Percentiles rank a stretch among this genome's conserved stretches.
These are phyloP conservation scores for Tryphoninae sp. DNA, from an alignment of 2,888 invertebrate species.

Conservation along the genomic window DNA sequence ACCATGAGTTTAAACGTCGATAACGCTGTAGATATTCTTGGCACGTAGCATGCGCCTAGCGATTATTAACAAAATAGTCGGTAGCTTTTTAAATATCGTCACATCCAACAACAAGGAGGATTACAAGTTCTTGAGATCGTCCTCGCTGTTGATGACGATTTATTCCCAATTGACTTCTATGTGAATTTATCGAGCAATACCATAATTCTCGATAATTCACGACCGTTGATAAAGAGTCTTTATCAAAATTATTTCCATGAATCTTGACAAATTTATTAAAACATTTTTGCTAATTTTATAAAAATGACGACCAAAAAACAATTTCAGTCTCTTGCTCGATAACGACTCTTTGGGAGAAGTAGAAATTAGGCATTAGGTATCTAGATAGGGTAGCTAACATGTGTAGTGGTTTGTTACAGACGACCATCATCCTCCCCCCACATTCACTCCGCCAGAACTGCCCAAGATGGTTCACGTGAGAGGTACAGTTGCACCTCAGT, in stretches of 20 bases:
- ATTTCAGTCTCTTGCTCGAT: conserved; percentile 31
- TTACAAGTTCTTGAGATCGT: neutral
- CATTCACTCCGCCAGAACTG: conserved; percentile 99
- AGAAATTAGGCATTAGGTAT: conserved; percentile 73
- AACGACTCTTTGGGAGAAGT: conserved; percentile 31
- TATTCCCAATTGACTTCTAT: conserved; percentile 37
- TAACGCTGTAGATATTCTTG: conserved; percentile 33
- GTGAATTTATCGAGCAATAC: conserved; percentile 34
- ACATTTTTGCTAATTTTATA: neutral
- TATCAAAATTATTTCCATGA: conserved; percentile 35
- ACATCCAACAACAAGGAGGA: conserved; percentile 48
- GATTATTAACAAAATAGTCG: conserved; percentile 37
- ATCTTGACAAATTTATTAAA: conserved; percentile 11
- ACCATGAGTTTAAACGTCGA: conserved; percentile 34
- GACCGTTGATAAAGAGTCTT: conserved; percentile 45
- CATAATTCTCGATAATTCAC: conserved; percentile 45
- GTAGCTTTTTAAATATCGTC: conserved; percentile 43
- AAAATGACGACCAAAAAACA: neutral
- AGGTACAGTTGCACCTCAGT: conserved; percentile 86
- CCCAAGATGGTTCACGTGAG: conserved; percentile 99
- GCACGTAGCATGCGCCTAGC: conserved; percentile 67
- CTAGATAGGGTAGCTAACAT: conserved; percentile 80
- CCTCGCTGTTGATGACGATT: conserved; percentile 37
- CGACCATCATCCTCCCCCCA: conserved; percentile 98
- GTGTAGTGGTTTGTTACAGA: conserved; percentile 89